Evolutionary conservation across 1,140 invertebrate species (phyloP).

Genomic region (Lethocerus indicus): DNA sequence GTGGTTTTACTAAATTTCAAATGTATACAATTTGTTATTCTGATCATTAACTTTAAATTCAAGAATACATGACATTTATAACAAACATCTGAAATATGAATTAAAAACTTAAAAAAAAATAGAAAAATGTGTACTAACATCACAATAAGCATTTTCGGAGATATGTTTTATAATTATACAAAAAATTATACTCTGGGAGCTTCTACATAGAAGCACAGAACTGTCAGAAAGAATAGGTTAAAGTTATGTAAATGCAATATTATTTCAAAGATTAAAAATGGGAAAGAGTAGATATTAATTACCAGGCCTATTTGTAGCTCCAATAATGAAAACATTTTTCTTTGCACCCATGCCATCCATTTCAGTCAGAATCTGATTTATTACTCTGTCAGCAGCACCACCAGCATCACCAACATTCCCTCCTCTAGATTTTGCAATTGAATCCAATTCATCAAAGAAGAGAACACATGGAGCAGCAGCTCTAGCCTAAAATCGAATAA

Average conservation of each 20-base stretch:
- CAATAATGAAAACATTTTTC: conserved; percentile 99
- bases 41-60: too few relatives aligned
- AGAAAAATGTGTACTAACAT: too few relatives aligned
- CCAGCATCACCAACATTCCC: conserved; percentile 94
- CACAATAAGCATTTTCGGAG: too few relatives aligned
- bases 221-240: neutral
- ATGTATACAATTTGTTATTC: too few relatives aligned
- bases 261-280: neutral
- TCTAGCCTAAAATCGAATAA: conserved; percentile 54
- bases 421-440: conserved; percentile 96
- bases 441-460: conserved; percentile 99
- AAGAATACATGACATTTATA: too few relatives aligned
- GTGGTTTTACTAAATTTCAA: too few relatives aligned
- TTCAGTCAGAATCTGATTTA: conserved; percentile 99
- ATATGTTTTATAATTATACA: too few relatives aligned
- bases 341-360: conserved; percentile 99
- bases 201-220: neutral
- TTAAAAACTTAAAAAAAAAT: too few relatives aligned
- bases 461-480: conserved; percentile 98
- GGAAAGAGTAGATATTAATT: conserved; percentile 7
- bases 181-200: too few relatives aligned
- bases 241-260: neutral
- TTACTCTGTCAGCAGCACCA: conserved; percentile 96
- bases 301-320: conserved; percentile 74
- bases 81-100: too few relatives aligned